Base-by-base conservation (phyloP, 2,888 invertebrate genomes). In the Drosophila tripunctata region DNA sequence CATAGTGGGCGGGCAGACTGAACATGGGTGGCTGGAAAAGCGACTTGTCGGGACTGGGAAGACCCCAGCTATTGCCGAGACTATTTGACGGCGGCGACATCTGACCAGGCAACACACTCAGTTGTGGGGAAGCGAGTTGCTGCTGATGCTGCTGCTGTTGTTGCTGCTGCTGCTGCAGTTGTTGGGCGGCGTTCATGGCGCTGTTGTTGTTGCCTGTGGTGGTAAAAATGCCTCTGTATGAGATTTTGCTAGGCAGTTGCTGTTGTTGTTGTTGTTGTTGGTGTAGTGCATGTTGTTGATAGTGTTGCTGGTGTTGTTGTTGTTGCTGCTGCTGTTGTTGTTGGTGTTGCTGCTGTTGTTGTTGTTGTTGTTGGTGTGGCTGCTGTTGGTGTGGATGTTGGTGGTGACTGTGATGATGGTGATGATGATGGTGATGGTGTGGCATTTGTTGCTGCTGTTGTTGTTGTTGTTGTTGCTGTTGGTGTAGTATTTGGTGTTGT, bases 181-280 rank as follows among this genome's bases (percentile, higher is more conserved):
- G 86, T n/a, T 54, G 75, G 19, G 63, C 75, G 21, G 84, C 82
- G 47, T 88, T 89, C 88, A 84, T 72, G 7, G 45, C 36, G 51
- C 6, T 75, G 80, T 68, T 92, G 88, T 89, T 89, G 91, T 89
- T 92, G 89, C 93, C 93, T 81, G 95, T 94, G 61, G 95, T 94
- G 72, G 95, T 94, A 91, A 96, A 95, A 64, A 95, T 94, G 64
- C 94, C 94, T 72, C 94, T 93, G 92, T 95, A 95, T 80, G 93
- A 92, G 87, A 93, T 92, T 90, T 93, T 93, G 75, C 91, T 90
- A 73, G 93, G 93, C 69, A 91, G 89, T 57, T 88, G 91, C 62
- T 91, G 86, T 55, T 87, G 91, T 63, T 91, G 86, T 55, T 87
- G 90, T 54, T 83, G 81, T 61, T 81, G 87, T 65, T 89, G 88